Evolutionary conservation across 2,113 vertebrate genomes (phyloP).

Genomic region (Mirounga angustirostris): DNA sequence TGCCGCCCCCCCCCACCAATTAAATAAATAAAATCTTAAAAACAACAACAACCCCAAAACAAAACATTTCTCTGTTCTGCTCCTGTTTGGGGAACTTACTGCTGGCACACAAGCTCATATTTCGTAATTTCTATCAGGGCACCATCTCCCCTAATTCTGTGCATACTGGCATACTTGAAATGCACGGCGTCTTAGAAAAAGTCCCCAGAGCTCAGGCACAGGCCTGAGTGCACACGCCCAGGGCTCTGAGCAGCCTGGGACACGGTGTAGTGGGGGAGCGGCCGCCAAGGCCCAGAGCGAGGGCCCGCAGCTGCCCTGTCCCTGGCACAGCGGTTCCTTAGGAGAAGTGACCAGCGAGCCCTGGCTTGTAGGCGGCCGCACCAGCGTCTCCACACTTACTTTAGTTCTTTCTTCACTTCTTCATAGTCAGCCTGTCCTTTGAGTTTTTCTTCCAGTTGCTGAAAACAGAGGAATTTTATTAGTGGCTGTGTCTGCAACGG

Average conservation of each 20-base stretch:
- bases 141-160: background rate
- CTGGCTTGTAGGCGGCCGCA: background rate
- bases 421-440: conserved; percentile 98
- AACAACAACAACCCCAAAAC: background rate
- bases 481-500: background rate
- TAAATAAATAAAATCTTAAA: background rate
- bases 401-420: conserved; percentile 98
- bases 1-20: background rate
- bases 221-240: background rate
- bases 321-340: accelerated
- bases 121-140: background rate
- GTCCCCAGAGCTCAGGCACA: background rate
- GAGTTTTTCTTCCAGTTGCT: conserved; percentile 99
- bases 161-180: background rate
- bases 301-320: accelerated
- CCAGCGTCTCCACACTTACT: conserved; percentile 88
- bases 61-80: background rate
- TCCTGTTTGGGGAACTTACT: background rate
- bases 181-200: background rate
- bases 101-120: background rate
- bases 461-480: conserved; percentile 82
- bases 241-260: accelerated
- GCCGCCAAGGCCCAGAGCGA: background rate
- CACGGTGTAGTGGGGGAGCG: accelerated
- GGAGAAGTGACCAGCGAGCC: accelerated